Evolutionary conservation across 2,888 invertebrate genomes (phyloP).

Genomic region (Chrysomela aeneicollis): DNA sequence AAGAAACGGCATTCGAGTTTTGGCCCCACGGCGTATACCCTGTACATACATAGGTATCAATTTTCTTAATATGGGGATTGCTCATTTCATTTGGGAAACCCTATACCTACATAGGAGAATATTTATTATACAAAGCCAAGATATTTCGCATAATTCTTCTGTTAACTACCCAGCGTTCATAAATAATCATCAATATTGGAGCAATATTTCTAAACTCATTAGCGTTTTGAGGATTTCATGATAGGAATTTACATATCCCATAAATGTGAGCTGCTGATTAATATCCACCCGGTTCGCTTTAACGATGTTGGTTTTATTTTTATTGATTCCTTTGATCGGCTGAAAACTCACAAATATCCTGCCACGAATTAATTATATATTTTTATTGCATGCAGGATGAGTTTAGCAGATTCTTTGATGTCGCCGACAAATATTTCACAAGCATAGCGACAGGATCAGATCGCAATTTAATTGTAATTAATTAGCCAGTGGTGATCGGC

Average conservation of each 20-base stretch:
- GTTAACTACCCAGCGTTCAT: neutral
- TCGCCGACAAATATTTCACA: slow-evolving; percentile 5
- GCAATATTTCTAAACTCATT: slow-evolving; percentile 21
- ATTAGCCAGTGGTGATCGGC: slow-evolving; percentile 6
- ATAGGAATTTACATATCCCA: slow-evolving; percentile 12
- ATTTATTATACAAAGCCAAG: too few species aligned
- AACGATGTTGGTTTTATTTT: slow-evolving; percentile 20
- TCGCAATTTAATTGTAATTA: slow-evolving; percentile 13
- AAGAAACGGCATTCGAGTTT: too few species aligned
- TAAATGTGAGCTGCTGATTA: slow-evolving; percentile 9
- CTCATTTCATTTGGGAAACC: too few species aligned
- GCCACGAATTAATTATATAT: slow-evolving; percentile 16
- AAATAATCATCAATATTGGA: neutral
- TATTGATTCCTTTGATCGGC: slow-evolving; percentile 16
- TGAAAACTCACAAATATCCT: slow-evolving; percentile 14
- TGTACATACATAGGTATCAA: too few species aligned
- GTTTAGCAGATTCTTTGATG: slow-evolving; percentile 20
- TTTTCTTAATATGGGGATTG: too few species aligned
- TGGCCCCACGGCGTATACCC: too few species aligned
- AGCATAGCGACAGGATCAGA: slow-evolving; percentile 2
- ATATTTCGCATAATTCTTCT: neutral
- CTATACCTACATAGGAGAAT: too few species aligned
- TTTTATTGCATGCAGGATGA: slow-evolving; percentile 19
- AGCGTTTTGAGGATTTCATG: slow-evolving; percentile 8
- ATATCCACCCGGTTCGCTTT: slow-evolving; percentile 17